Evolutionary conservation across 2,797 vertebrate species (phyloP).

Genomic region (Coregonus sp.): DNA sequence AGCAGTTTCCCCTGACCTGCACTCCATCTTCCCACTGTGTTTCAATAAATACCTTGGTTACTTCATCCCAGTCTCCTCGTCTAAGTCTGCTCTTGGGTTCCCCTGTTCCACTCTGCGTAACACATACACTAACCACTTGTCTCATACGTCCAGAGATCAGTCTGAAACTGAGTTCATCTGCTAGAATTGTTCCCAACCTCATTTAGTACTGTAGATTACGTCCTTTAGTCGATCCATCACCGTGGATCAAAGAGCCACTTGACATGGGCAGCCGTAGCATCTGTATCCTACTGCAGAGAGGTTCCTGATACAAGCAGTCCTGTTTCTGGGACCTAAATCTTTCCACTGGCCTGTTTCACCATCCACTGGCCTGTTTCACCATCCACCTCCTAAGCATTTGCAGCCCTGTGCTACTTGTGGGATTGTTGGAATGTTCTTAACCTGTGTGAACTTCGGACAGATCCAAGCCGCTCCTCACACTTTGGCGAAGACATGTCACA

Average conservation of each 20-base stretch:
- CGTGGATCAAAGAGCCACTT: conserved; percentile 18
- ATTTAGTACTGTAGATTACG: conserved; percentile 15
- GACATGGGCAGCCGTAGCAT: conserved; percentile 11
- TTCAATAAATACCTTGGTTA: too few relatives aligned
- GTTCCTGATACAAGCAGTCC: background rate
- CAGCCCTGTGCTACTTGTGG: conserved; percentile 39
- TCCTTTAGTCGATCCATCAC: conserved; percentile 32
- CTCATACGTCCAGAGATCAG: conserved; percentile 10
- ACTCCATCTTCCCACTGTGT: too few relatives aligned
- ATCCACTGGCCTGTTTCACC: conserved; percentile 14
- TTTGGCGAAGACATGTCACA: conserved; percentile 39
- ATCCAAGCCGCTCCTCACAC: conserved; percentile 32
- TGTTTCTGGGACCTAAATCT: background rate
- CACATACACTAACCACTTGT: conserved; percentile 3
- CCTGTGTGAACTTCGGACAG: conserved; percentile 36
- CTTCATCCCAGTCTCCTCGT: too few relatives aligned
- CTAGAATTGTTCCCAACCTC: conserved; percentile 14
- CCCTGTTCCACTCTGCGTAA: conserved; percentile 9
- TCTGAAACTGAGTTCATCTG: conserved; percentile 39
- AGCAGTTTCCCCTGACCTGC: too few relatives aligned
- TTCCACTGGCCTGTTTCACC: conserved; percentile 7
- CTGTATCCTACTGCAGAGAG: background rate
- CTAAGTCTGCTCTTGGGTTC: too few relatives aligned
- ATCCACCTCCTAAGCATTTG: conserved; percentile 21
- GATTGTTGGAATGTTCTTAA: conserved; percentile 34